Evolutionary conservation across 2,888 invertebrate species (phyloP).

Genomic region (Oegoconia quadripuncta): DNA sequence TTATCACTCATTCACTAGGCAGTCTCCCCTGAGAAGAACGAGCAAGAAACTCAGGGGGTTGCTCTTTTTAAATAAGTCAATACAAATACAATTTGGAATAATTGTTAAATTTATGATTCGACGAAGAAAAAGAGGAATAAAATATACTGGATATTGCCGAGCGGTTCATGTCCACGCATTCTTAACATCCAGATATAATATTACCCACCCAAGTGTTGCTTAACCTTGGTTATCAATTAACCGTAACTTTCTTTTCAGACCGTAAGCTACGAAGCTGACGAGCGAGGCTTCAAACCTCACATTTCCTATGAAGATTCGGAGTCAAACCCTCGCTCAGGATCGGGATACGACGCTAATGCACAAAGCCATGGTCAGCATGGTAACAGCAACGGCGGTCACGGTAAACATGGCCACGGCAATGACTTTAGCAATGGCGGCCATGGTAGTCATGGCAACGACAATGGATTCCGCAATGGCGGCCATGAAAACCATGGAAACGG

Average conservation of each 20-base stretch:
- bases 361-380: slow-evolving; percentile 32
- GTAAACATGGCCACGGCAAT: slow-evolving; percentile 21
- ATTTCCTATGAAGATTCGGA: slow-evolving; percentile 81
- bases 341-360: slow-evolving; percentile 56
- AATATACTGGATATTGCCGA: no score
- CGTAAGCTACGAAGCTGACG: slow-evolving; percentile 83
- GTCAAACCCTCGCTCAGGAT: slow-evolving; percentile 37
- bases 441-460: slow-evolving; percentile 26
- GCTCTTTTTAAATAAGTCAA: no score
- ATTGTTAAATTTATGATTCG: no score
- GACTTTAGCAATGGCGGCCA: slow-evolving; percentile 29
- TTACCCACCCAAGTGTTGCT: no score
- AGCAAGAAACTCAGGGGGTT: no score
- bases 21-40: no score
- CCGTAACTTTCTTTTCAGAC: slow-evolving; percentile 64
- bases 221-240: no score
- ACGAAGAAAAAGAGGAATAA: no score
- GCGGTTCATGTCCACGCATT: background rate
- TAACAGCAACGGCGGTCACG: slow-evolving; percentile 26
- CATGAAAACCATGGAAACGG: slow-evolving; percentile 31
- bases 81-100: no score
- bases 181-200: background rate
- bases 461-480: slow-evolving; percentile 17
- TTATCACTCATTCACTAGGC: no score
- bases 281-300: slow-evolving; percentile 82